Percentiles rank a stretch among this genome's conserved stretches.
These are phyloP conservation scores for Dendrocincla tyrannina DNA, from an alignment of 2,797 vertebrate genomes.

Conservation along the genomic window DNA sequence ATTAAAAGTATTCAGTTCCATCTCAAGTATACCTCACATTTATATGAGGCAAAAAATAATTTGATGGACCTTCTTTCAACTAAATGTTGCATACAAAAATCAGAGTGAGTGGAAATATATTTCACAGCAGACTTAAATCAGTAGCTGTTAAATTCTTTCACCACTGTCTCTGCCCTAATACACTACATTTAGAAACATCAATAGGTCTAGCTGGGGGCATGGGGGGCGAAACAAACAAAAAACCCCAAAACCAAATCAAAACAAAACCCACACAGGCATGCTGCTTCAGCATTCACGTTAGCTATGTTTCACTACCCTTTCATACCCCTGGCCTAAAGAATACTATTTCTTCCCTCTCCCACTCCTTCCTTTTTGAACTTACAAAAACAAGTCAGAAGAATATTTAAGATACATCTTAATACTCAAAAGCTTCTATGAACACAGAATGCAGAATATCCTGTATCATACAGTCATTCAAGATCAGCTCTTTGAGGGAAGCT, in stretches of 20 bases:
- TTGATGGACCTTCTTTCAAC: neutral
- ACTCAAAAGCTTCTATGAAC: slow-evolving; percentile 7
- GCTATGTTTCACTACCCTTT: neutral
- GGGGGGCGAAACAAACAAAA: neutral
- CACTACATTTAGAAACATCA: neutral
- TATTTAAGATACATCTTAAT: neutral
- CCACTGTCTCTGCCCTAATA: neutral
- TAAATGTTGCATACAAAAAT: neutral
- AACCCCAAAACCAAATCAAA: neutral
- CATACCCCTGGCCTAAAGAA: neutral
- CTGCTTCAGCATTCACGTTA: neutral
- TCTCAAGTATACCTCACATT: neutral
- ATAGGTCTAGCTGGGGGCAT: neutral
- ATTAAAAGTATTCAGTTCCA: neutral
- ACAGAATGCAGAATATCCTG: slow-evolving; percentile 18
- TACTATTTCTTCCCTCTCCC: neutral
- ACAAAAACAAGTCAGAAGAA: neutral
- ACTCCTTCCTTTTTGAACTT: neutral
- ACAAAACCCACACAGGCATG: neutral
- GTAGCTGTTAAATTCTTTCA: neutral
- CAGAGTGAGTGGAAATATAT: neutral
- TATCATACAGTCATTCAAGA: slow-evolving; percentile 1
- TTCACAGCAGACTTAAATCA: neutral
- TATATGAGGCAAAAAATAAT: neutral
- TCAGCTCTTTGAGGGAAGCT: slow-evolving; percentile 58